Percentiles rank a stretch among this genome's conserved stretches.
These are phyloP conservation scores for Takifugu rubripes DNA, from an alignment of 2,797 vertebrate genomes.

Conservation along the genomic window DNA sequence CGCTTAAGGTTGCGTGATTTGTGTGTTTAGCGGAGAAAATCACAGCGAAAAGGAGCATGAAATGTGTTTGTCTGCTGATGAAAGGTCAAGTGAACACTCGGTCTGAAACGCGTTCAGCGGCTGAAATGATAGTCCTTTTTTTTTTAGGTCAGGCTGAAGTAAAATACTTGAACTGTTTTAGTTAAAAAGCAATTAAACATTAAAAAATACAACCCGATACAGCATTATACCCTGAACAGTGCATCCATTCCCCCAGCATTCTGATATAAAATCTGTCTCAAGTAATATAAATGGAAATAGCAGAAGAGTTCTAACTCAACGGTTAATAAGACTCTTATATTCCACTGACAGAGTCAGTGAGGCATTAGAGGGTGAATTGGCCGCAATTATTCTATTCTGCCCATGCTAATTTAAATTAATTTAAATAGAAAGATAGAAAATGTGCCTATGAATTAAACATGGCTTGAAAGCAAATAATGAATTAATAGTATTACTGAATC, in stretches of 20 bases:
- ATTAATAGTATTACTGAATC: constrained; percentile 57
- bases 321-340: constrained; percentile 54
- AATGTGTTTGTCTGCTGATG: constrained; percentile 35
- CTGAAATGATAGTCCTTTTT: constrained; percentile 1
- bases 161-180: background rate
- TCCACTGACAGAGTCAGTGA: constrained; percentile 45
- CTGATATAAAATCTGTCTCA: constrained; percentile 38
- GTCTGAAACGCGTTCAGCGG: constrained; percentile 21
- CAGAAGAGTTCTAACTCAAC: constrained; percentile 45
- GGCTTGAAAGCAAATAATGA: constrained; percentile 53
- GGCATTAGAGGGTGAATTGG: constrained; percentile 54
- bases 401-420: constrained; percentile 59
- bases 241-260: no score
- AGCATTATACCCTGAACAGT: no score
- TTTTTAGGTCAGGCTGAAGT: constrained; percentile 5
- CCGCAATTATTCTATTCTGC: constrained; percentile 53
- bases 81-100: constrained; percentile 47
- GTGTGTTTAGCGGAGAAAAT: constrained; percentile 35
- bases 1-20: constrained; percentile 58
- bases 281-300: constrained; percentile 45
- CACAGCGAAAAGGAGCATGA: constrained; percentile 28
- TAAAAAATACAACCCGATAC: no score
- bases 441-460: constrained; percentile 59
- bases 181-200: no score
- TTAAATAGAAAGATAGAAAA: constrained; percentile 14